Evolutionary conservation across 2,797 vertebrate genomes (phyloP).

Genomic region (Mormyrops boulengeri): DNA sequence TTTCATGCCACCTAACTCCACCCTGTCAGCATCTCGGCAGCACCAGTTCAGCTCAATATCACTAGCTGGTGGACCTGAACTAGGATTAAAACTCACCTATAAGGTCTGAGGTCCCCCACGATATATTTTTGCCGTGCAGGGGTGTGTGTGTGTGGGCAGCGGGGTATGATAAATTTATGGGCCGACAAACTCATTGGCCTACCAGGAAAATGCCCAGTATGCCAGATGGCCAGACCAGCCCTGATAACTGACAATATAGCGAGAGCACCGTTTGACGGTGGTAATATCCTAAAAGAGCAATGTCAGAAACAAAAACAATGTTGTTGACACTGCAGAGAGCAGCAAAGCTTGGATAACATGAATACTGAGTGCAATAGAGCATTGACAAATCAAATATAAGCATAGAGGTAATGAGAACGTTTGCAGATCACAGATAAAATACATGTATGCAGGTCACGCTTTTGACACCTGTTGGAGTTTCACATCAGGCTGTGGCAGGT

Average conservation of each 20-base stretch:
- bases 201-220: neutral
- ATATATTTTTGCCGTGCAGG: neutral
- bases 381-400: neutral
- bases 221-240: neutral
- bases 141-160: neutral
- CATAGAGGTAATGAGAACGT: neutral
- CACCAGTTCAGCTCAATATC: neutral
- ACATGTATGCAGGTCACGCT: neutral
- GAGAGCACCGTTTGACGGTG: neutral
- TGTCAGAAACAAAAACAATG: neutral
- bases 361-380: neutral
- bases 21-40: neutral
- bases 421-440: neutral
- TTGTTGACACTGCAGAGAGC: neutral
- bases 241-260: neutral
- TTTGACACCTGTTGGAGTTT: neutral
- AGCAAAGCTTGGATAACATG: neutral
- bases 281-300: neutral
- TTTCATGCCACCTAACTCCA: neutral
- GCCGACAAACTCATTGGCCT: neutral
- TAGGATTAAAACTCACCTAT: neutral
- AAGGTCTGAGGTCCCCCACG: neutral
- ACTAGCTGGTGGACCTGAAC: neutral
- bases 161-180: neutral
- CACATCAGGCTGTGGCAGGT: neutral